Conservation (phyloP, 2,888 invertebrate species). For the Drosophila algonquin region DNA sequence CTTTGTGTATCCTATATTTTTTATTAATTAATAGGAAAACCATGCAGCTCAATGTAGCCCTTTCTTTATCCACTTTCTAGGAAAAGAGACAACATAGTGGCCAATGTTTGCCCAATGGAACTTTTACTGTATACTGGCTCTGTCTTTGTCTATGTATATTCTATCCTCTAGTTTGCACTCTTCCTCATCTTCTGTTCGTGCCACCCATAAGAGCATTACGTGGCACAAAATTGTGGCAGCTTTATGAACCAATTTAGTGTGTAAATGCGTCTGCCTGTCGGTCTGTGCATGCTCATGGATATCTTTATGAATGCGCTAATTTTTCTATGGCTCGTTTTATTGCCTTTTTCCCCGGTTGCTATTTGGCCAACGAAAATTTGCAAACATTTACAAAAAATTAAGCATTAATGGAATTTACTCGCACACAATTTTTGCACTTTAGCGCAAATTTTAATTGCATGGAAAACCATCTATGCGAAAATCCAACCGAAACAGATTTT, state of each 20-base stretch:
- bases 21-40: not conserved
- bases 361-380: conserved; percentile 46
- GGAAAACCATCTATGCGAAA: conserved; percentile 56
- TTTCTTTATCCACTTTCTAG: not conserved
- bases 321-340: conserved; percentile 31
- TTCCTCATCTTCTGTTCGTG: conserved; percentile 3
- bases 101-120: not conserved
- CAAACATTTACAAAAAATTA: conserved; percentile 65
- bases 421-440: conserved; percentile 51
- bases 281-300: conserved; percentile 13
- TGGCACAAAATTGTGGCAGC: conserved; percentile 43
- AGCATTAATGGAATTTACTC: conserved; percentile 65
- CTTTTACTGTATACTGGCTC: not conserved
- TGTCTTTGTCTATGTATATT: no score
- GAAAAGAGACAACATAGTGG: no score
- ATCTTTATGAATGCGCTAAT: conserved; percentile 44
- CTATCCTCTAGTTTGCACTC: not conserved
- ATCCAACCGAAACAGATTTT: conserved; percentile 46
- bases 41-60: not conserved
- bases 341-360: conserved; percentile 26
- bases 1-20: not conserved
- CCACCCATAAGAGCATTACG: not conserved
- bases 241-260: conserved; percentile 39
- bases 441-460: conserved; percentile 62
- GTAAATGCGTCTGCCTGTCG: conserved; percentile 10